phyloP scores from a whole-genome alignment of 2,113 vertebrate genomes.

The Pterophyllum scalare region DNA sequence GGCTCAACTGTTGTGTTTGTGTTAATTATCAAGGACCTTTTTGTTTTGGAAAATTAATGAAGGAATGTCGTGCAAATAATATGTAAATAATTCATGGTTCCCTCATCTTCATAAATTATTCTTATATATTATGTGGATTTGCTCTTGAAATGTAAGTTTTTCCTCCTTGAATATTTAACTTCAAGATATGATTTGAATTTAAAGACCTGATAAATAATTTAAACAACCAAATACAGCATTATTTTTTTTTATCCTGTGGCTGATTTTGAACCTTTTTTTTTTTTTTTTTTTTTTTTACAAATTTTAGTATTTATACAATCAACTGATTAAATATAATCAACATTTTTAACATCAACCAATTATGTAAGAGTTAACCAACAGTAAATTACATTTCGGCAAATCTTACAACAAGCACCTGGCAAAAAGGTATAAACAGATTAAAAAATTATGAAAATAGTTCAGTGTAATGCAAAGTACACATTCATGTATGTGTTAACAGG shows the following conservation, averaged over 20 bases:
- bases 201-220: too few relatives aligned
- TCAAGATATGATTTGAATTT: too few relatives aligned
- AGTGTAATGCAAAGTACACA: neutral
- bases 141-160: neutral
- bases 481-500: neutral
- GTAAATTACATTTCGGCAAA: neutral
- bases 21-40: too few relatives aligned
- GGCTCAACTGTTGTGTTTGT: too few relatives aligned
- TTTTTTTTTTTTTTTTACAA: too few relatives aligned
- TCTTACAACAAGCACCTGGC: neutral
- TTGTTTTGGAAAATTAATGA: neutral
- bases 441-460: neutral
- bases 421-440: neutral
- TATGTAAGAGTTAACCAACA: neutral
- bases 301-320: neutral
- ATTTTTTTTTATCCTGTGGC: neutral
- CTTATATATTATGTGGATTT: neutral
- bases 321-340: neutral
- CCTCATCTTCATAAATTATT: neutral
- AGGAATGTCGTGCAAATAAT: neutral
- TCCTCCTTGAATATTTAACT: neutral
- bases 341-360: neutral
- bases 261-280: neutral
- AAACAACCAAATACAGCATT: too few relatives aligned
- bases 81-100: neutral